Percentiles rank a stretch among this genome's conserved stretches.
phyloP scores from a whole-genome alignment of 2,797 vertebrate species.

The Channallabes apus region DNA sequence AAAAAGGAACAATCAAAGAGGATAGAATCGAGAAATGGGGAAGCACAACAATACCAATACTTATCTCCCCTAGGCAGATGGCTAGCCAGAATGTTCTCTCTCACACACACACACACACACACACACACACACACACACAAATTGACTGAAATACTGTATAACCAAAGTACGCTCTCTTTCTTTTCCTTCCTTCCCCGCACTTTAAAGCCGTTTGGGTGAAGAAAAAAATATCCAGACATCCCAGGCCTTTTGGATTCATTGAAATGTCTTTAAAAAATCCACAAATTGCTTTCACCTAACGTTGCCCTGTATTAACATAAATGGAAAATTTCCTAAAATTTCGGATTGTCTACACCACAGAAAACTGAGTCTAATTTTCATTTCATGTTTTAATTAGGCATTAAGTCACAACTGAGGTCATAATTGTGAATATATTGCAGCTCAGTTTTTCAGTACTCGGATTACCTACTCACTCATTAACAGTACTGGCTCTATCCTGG shows the following conservation, averaged over 20 bases:
- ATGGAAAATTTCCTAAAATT: not conserved
- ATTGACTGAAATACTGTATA: not conserved
- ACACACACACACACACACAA: slow-evolving; percentile 9
- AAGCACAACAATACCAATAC: not conserved
- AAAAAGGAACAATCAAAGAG: not conserved
- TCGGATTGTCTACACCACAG: not conserved
- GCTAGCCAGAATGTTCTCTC: not conserved
- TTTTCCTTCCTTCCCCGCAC: not conserved
- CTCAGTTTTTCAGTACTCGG: not conserved
- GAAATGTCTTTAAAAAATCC: not conserved
- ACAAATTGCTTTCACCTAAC: not conserved
- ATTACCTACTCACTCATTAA: not conserved
- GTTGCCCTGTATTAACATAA: not conserved
- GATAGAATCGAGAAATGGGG: slow-evolving; percentile 14
- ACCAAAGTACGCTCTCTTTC: not conserved
- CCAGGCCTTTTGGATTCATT: not conserved
- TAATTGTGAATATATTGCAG: not conserved
- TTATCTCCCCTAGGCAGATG: slow-evolving; percentile 19
- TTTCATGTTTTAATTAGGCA: not conserved
- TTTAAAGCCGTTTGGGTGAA: not conserved
- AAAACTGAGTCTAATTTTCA: not conserved
- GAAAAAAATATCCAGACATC: not conserved
- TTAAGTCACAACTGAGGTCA: not conserved
- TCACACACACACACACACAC: slow-evolving; percentile 7
- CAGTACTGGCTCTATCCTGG: not conserved